Evolutionary conservation across 2,113 vertebrate genomes (phyloP).

Genomic region (Trinectes maculatus): DNA sequence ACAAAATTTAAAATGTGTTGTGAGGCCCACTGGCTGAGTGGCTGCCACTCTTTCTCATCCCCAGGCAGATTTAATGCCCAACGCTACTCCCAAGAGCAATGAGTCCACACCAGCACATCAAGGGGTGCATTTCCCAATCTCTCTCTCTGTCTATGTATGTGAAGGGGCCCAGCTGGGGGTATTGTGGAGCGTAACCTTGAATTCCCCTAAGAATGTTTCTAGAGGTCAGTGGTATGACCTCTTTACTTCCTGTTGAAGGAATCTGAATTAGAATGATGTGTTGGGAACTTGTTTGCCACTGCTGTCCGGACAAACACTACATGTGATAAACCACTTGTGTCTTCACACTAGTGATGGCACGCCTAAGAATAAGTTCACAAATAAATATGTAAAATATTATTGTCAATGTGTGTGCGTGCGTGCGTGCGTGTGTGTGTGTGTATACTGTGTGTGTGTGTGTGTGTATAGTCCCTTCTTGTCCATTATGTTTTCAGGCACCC

Average conservation of each 20-base stretch:
- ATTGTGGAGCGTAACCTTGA: constrained; percentile 56
- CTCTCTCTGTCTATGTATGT: constrained; percentile 9
- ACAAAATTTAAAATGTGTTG: constrained; percentile 78
- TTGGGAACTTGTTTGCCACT: constrained; percentile 19
- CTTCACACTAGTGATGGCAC: neutral
- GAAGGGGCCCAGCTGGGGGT: constrained; percentile 44
- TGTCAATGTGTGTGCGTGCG: too few species aligned
- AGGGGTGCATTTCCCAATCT: constrained; percentile 37
- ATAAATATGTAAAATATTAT: too few species aligned
- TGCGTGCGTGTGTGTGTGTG: too few species aligned
- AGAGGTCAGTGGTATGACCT: constrained; percentile 61
- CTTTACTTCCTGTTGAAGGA: constrained; percentile 31
- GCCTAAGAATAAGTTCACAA: neutral
- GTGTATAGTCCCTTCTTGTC: too few species aligned
- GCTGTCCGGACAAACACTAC: neutral
- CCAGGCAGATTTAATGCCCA: constrained; percentile 73
- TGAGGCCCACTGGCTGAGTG: constrained; percentile 70
- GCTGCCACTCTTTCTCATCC: constrained; percentile 70
- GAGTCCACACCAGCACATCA: constrained; percentile 47
- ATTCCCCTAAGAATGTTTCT: constrained; percentile 43
- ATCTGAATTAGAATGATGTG: constrained; percentile 43
- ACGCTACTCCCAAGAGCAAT: constrained; percentile 58
- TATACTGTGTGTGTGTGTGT: too few species aligned
- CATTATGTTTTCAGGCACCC: too few species aligned
- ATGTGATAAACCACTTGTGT: neutral